Conservation (phyloP, 1,140 invertebrate species). For the Drosophila parvula region DNA sequence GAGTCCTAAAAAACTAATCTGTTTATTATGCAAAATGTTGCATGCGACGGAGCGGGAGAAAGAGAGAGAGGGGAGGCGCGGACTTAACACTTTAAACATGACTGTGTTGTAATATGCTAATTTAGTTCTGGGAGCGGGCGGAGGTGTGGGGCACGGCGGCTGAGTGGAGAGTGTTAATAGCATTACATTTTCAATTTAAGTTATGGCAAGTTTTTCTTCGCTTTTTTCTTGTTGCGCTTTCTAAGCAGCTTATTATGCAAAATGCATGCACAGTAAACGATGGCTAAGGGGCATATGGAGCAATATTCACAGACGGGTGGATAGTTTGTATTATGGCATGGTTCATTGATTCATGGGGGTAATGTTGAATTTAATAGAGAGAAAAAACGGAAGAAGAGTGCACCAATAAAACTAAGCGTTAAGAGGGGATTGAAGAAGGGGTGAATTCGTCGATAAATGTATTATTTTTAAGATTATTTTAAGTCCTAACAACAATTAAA, state of each 20-base stretch:
- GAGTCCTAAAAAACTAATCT: slow-evolving; percentile 63
- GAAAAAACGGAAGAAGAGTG: not conserved
- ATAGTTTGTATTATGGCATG: not conserved
- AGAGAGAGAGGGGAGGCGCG: not conserved
- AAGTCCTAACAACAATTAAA: not conserved
- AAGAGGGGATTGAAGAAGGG: not conserved
- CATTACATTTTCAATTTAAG: slow-evolving; percentile 71
- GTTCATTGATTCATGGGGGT: not conserved
- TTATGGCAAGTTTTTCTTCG: slow-evolving; percentile 56
- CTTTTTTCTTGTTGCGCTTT: slow-evolving; percentile 2
- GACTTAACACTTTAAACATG: slow-evolving; percentile 42
- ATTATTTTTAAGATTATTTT: not conserved
- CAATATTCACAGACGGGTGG: slow-evolving; percentile 9
- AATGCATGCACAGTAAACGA: slow-evolving; percentile 42
- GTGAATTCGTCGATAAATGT: not conserved
- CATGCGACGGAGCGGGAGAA: slow-evolving; percentile 34
- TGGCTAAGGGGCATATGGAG: slow-evolving; percentile 9
- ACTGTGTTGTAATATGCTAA: slow-evolving; percentile 69
- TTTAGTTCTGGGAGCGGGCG: slow-evolving; percentile 15
- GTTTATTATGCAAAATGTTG: slow-evolving; percentile 73
- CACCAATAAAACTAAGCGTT: not conserved
- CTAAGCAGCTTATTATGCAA: slow-evolving; percentile 65
- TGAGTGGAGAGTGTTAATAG: slow-evolving; percentile 65
- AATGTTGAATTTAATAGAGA: not conserved
- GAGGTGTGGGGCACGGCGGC: slow-evolving; percentile 22